Percentiles rank a stretch among this genome's conserved stretches.
phyloP scores from a whole-genome alignment of 2,797 vertebrate genomes.

The Microtus agrestis region DNA sequence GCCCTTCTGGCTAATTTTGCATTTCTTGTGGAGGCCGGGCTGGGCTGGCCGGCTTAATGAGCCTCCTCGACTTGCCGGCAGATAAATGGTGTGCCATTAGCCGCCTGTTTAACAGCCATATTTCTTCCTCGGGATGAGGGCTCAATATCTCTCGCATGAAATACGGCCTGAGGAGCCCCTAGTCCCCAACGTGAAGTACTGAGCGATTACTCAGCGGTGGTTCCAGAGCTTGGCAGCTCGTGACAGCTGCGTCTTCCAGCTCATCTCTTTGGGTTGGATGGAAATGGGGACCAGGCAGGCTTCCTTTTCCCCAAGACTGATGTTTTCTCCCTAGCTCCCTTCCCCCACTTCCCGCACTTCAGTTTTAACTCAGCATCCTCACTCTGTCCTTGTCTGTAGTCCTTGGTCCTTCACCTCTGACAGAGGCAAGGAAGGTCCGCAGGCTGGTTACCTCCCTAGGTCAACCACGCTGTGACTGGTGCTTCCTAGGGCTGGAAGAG shows the following conservation, averaged over 20 bases:
- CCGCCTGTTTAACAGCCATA: slow-evolving; percentile 83
- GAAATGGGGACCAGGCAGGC: neutral
- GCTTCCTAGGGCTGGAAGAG: neutral
- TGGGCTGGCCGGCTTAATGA: slow-evolving; percentile 81
- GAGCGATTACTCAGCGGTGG: slow-evolving; percentile 76
- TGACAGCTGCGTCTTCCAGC: slow-evolving; percentile 24
- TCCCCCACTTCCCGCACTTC: neutral
- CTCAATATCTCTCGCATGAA: slow-evolving; percentile 83
- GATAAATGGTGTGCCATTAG: slow-evolving; percentile 85
- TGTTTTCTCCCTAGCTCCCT: neutral
- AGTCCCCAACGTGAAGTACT: slow-evolving; percentile 79
- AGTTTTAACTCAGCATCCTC: neutral
- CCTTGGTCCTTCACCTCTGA: accelerated
- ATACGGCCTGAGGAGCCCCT: slow-evolving; percentile 80
- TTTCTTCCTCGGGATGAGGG: slow-evolving; percentile 85
- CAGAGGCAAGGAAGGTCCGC: neutral
- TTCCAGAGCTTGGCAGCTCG: slow-evolving; percentile 70
- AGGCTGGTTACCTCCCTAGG: neutral
- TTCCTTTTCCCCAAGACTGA: neutral
- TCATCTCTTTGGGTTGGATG: slow-evolving; percentile 51
- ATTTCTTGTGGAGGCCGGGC: slow-evolving; percentile 68
- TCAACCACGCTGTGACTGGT: neutral
- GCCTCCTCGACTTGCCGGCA: slow-evolving; percentile 82
- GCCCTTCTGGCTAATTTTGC: slow-evolving; percentile 66
- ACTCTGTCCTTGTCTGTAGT: accelerated